Evolutionary conservation across 2,797 vertebrate genomes (phyloP).

Genomic region (Helicolenus hilgendorfi): DNA sequence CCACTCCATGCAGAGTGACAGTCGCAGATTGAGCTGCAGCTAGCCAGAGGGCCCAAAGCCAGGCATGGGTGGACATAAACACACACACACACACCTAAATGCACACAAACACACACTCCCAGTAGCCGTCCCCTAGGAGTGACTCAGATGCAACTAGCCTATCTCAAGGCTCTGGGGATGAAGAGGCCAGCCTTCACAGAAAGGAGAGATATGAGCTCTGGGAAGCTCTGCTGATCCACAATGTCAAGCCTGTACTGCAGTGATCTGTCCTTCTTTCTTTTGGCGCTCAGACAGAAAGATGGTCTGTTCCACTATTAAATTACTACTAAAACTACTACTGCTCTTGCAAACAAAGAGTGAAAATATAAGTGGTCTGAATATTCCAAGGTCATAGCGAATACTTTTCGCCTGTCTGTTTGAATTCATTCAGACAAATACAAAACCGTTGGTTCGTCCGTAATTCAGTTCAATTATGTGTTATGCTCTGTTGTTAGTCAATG

Average conservation of each 20-base stretch:
- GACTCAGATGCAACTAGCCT: conserved; percentile 57
- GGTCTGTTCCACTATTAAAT: conserved; percentile 2
- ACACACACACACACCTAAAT: neutral
- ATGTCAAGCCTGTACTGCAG: conserved; percentile 20
- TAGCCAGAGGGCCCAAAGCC: conserved; percentile 55
- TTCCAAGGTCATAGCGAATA: neutral
- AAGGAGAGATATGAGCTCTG: conserved; percentile 50
- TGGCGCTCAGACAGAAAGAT: conserved; percentile 30
- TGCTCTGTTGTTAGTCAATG: neutral
- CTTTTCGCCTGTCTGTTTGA: neutral
- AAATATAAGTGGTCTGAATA: neutral
- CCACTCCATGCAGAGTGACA: conserved; percentile 62
- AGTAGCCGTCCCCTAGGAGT: conserved; percentile 38
- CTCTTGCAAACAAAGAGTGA: neutral
- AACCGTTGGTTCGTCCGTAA: neutral
- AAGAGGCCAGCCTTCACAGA: conserved; percentile 46
- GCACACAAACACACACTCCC: neutral
- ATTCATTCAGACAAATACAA: neutral
- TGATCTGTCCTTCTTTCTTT: conserved; percentile 35
- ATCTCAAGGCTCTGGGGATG: conserved; percentile 54
- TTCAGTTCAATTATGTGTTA: neutral
- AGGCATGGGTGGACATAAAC: conserved; percentile 37
- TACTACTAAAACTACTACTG: too few species aligned
- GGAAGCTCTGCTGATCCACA: conserved; percentile 48
- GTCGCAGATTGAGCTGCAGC: conserved; percentile 60